Percentiles rank a stretch among this genome's conserved stretches.
Conservation (phyloP, 2,888 invertebrate genomes). For the Eristalis tenax region DNA sequence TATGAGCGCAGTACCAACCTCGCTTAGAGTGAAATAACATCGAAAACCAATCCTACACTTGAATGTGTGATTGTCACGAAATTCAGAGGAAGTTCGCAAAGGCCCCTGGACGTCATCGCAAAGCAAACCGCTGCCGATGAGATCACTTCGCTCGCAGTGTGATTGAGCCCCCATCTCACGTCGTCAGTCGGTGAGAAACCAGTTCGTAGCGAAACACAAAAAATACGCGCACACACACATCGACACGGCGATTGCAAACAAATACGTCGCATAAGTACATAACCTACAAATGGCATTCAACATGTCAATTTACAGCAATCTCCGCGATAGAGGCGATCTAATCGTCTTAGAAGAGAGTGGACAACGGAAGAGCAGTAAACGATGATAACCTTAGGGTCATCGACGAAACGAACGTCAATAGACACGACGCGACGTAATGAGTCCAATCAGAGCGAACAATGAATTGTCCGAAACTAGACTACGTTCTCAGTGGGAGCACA, state of each 20-base stretch:
- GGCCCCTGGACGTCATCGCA: neutral
- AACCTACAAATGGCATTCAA: conserved; percentile 30
- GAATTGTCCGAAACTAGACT: neutral
- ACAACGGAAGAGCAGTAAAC: neutral
- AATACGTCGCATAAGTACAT: neutral
- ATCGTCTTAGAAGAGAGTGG: neutral
- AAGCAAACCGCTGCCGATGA: conserved; percentile 29
- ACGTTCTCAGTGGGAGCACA: neutral
- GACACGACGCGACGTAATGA: neutral
- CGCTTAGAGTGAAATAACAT: neutral
- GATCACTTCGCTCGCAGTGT: conserved; percentile 20
- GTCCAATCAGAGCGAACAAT: neutral
- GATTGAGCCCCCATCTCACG: neutral
- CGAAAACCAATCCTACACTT: neutral
- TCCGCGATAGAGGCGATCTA: neutral
- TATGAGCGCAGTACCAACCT: neutral
- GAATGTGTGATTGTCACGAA: neutral
- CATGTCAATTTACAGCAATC: neutral
- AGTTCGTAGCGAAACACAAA: neutral
- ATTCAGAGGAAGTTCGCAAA: neutral
- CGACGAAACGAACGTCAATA: neutral
- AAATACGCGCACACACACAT: neutral
- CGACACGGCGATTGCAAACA: conserved; percentile 6
- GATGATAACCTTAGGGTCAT: neutral
- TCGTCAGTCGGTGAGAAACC: neutral